Evolutionary conservation across 1,140 invertebrate genomes (phyloP), one percentile per base, ranked within the genome.

Genomic region (Neodiprion fabricii): DNA sequence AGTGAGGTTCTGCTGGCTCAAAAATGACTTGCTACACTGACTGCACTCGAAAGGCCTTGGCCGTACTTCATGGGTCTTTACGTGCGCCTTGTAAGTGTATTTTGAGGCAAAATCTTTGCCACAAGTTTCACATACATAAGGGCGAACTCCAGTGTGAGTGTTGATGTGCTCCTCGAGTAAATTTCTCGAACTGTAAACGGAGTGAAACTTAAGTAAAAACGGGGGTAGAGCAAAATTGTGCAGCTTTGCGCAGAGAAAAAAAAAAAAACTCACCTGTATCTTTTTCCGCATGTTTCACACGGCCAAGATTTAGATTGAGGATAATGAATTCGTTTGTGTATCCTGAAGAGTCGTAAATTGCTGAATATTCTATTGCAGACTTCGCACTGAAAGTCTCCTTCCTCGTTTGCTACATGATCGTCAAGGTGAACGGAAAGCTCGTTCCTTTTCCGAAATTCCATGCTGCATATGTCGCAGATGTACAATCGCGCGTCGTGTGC

Each of bases 41-140:
- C 82, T 81, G 78, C 94, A 96, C 61, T 91, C 90, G 77, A 89
- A 94, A 1, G 93, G 93, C 23, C 94, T 85, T 4, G 93, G 91
- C 14, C 94, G 86, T 50, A 91, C 89, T 81, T 91, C 88, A 78
- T 96, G 94, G 0, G 92, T 95, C 86, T 95, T 95, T 72, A 92
- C 87, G 81, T 95, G 94, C 0, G 93, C 92, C 78, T 92, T 93
- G 75, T 92, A 92, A 1, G 94, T 94, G 80, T 95, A 95, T 78
- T 95, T 95, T 1, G 93, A 94, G 1, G 94, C 92, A 84, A 95
- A 95, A 78, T 91, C 90, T 86, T 95, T 95, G 7, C 89, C 87
- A 83, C 94, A 96, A 14, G 89, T 80, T 1, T 86, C 79, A 79
- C 94, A 95, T 2, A 89, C 82, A 83, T 95, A 93, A 0, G 94